phyloP scores from a whole-genome alignment of 2,888 invertebrate species.

The Neoscelio sp. region DNA sequence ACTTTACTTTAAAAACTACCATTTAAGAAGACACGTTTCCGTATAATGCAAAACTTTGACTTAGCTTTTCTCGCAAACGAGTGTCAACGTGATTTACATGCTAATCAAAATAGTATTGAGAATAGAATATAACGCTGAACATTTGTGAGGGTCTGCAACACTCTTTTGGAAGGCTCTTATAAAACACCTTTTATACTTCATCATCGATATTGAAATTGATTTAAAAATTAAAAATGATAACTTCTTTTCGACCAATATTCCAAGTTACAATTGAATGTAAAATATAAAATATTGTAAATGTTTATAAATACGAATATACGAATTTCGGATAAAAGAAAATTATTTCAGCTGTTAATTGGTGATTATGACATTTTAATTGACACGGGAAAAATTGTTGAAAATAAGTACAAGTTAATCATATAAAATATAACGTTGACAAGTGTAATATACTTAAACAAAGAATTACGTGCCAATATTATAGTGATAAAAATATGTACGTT shows the following conservation, averaged over 20 bases:
- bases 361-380: too few species aligned
- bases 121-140: conserved; percentile 46
- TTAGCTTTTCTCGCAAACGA: conserved; percentile 62
- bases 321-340: too few species aligned
- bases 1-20: conserved; percentile 9
- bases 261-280: conserved; percentile 21
- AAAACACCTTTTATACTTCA: conserved; percentile 20
- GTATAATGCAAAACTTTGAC: conserved; percentile 62
- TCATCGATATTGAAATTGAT: conserved; percentile 6
- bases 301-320: conserved; percentile 9
- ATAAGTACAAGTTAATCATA: conserved; percentile 12
- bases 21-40: conserved; percentile 49
- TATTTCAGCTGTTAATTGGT: too few species aligned
- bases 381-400: conserved; percentile 32
- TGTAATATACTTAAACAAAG: conserved; percentile 37
- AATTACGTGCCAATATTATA: conserved; percentile 48
- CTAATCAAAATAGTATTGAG: conserved; percentile 63
- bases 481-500: conserved; percentile 14
- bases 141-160: conserved; percentile 64
- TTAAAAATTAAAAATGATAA: not conserved
- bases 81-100: conserved; percentile 66
- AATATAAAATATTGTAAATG: conserved; percentile 10
- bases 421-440: conserved; percentile 12
- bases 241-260: conserved; percentile 1
- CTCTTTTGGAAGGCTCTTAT: conserved; percentile 49